phyloP scores from a whole-genome alignment of 2,888 invertebrate species.

The Argyresthia albistria region DNA sequence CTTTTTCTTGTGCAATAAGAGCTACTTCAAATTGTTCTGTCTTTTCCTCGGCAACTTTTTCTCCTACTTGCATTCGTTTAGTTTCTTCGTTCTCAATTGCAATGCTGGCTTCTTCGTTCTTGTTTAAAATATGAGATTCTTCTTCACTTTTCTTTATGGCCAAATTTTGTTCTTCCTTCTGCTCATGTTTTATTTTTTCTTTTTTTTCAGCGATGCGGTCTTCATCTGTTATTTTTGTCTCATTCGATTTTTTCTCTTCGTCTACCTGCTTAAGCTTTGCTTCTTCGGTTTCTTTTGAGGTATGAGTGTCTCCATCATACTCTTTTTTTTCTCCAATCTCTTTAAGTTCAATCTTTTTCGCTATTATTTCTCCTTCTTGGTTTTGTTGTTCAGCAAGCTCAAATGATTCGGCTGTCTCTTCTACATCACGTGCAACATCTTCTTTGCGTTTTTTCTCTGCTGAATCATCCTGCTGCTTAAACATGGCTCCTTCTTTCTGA shows the following conservation, averaged over 20 bases:
- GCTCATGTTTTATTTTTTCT: not conserved
- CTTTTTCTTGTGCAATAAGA: conserved; percentile 1
- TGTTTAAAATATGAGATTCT: not conserved
- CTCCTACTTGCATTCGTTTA: too few relatives aligned
- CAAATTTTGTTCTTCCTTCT: conserved; percentile 8
- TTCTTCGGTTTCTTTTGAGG: conserved; percentile 12
- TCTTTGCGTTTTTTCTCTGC: conserved; percentile 13
- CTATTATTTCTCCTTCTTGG: not conserved
- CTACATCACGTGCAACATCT: conserved; percentile 29
- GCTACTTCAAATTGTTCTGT: not conserved
- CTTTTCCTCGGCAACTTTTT: not conserved
- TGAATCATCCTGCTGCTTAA: conserved; percentile 1
- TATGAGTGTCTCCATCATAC: conserved; percentile 10
- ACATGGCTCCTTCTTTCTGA: too few relatives aligned
- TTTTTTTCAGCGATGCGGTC: conserved; percentile 2
- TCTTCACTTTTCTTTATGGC: conserved; percentile 13
- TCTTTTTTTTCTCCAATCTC: conserved; percentile 9
- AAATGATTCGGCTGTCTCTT: conserved; percentile 30
- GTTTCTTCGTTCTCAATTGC: too few relatives aligned
- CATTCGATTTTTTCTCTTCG: too few relatives aligned
- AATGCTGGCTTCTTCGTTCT: too few relatives aligned
- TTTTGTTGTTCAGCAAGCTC: conserved; percentile 25
- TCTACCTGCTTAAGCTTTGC: too few relatives aligned
- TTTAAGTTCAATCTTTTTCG: not conserved
- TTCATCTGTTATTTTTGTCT: conserved; percentile 10